Conservation (phyloP, 2,888 invertebrate genomes). For the Amphipoea oculea region DNA sequence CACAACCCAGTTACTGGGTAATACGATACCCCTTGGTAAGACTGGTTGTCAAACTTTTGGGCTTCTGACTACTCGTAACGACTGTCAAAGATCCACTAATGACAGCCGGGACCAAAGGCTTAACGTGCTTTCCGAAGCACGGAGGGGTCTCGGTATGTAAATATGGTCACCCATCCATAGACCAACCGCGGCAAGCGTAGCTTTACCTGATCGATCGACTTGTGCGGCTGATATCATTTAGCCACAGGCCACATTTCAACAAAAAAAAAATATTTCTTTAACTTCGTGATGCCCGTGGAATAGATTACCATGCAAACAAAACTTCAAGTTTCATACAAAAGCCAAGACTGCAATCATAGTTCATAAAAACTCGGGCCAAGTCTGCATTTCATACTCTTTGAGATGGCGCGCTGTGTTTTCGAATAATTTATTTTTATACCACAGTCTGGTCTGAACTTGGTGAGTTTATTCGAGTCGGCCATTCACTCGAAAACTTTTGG, state of each 20-base stretch:
- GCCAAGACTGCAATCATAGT: slow-evolving; percentile 50
- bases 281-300: background rate
- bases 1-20: too few relatives aligned
- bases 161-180: too few relatives aligned
- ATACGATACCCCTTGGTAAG: too few relatives aligned
- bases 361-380: slow-evolving; percentile 52
- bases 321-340: slow-evolving; percentile 30
- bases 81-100: too few relatives aligned
- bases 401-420: slow-evolving; percentile 65
- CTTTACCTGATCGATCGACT: too few relatives aligned
- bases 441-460: slow-evolving; percentile 61
- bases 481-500: slow-evolving; percentile 63
- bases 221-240: too few relatives aligned
- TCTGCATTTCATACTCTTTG: slow-evolving; percentile 46
- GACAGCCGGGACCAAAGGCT: too few relatives aligned
- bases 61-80: too few relatives aligned
- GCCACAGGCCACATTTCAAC: background rate
- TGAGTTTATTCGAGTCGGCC: slow-evolving; percentile 71
- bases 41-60: too few relatives aligned
- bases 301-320: slow-evolving; percentile 51
- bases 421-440: slow-evolving; percentile 79
- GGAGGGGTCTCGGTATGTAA: too few relatives aligned
- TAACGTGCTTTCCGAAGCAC: too few relatives aligned
- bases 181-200: too few relatives aligned
- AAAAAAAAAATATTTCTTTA: background rate